phyloP scores from a whole-genome alignment of 2,888 invertebrate species.

The Altica lythri region DNA sequence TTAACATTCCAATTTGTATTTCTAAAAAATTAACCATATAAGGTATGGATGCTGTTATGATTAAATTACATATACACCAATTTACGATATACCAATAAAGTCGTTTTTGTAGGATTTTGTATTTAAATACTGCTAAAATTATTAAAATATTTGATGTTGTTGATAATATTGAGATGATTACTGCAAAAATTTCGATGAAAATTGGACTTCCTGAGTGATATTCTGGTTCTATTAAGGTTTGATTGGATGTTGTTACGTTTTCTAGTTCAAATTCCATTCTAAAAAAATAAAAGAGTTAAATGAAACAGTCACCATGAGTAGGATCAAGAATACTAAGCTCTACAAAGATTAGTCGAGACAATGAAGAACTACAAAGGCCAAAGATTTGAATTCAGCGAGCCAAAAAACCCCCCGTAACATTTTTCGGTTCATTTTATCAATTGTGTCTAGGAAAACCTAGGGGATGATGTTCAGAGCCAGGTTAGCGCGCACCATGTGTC shows the following conservation, averaged over 20 bases:
- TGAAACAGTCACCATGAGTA: no score
- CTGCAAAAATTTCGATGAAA: not conserved
- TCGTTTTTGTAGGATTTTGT: constrained; percentile 16
- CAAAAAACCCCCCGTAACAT: no score
- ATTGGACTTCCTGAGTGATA: no score
- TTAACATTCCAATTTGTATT: not conserved
- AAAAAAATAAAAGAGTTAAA: no score
- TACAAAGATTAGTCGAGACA: no score
- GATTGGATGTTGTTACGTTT: not conserved
- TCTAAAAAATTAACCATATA: constrained; percentile 4
- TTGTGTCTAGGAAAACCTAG: no score
- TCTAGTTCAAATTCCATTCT: constrained; percentile 13
- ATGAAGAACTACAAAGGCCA: no score
- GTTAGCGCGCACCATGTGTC: no score
- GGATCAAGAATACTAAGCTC: no score
- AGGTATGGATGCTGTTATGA: constrained; percentile 8
- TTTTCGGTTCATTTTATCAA: no score
- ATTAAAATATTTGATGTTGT: constrained; percentile 14
- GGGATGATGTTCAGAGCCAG: no score
- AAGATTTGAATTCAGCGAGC: no score
- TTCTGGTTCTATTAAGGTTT: constrained; percentile 9
- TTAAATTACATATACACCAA: constrained; percentile 19
- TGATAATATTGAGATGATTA: constrained; percentile 3
- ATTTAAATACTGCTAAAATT: constrained; percentile 15
- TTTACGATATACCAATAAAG: constrained; percentile 18